Evolutionary conservation across 2,797 vertebrate genomes (phyloP).

Genomic region (Macropodus opercularis): DNA sequence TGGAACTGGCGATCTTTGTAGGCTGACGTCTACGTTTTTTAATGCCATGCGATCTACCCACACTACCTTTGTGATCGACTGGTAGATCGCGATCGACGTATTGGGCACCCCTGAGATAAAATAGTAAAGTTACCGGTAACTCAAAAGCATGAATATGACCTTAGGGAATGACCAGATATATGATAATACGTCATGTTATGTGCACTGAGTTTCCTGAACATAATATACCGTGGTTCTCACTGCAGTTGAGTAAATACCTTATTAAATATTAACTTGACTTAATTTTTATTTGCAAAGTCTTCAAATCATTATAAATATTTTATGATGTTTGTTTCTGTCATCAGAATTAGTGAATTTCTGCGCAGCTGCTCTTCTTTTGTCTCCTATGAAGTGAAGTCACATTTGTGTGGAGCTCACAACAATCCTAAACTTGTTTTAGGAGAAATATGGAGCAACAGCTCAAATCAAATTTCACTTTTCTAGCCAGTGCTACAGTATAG

Average conservation of each 20-base stretch:
- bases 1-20: too few relatives aligned
- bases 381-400: not conserved
- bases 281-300: slow-evolving; percentile 47
- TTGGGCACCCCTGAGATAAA: too few relatives aligned
- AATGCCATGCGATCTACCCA: too few relatives aligned
- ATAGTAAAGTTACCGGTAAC: too few relatives aligned
- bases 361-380: not conserved
- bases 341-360: slow-evolving; percentile 29
- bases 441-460: too few relatives aligned
- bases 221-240: not conserved
- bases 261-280: slow-evolving; percentile 41
- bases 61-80: too few relatives aligned
- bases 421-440: too few relatives aligned
- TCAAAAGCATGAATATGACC: not conserved
- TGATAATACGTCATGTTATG: not conserved
- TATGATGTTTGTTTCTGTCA: slow-evolving; percentile 41
- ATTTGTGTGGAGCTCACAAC: not conserved
- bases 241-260: slow-evolving; percentile 1
- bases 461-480: too few relatives aligned
- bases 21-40: too few relatives aligned
- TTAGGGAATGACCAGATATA: not conserved
- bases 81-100: too few relatives aligned
- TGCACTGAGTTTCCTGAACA: not conserved
- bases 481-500: too few relatives aligned
- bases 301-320: slow-evolving; percentile 41